Percentiles rank a stretch among this genome's conserved stretches.
Evolutionary conservation across 1,140 invertebrate species (phyloP).

Genomic region (Drosophila baimaii): DNA sequence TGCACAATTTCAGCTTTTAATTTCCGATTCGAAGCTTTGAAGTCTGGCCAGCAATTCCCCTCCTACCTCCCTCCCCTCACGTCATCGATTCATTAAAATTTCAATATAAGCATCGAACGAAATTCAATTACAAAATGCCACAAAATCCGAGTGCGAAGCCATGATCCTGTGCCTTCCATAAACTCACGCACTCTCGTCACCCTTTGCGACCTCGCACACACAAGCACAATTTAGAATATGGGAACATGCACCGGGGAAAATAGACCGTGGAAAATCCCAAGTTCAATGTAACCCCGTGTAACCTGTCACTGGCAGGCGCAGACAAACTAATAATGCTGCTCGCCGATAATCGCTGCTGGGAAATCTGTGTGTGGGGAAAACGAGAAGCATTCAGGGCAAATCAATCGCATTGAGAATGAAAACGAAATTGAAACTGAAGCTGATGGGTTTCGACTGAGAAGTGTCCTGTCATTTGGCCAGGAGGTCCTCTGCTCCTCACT

Average conservation of each 20-base stretch:
- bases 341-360: constrained; percentile 48
- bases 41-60: constrained; percentile 4
- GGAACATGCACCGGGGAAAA: constrained; percentile 21
- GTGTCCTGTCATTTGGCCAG: constrained; percentile 35
- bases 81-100: constrained; percentile 24
- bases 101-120: constrained; percentile 30
- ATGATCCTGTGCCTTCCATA: neutral
- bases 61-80: neutral
- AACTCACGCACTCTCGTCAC: constrained; percentile 24
- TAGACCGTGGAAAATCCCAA: constrained; percentile 14
- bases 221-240: constrained; percentile 31
- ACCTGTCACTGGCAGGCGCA: constrained; percentile 62
- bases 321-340: constrained; percentile 65
- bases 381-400: constrained; percentile 54
- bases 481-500: constrained; percentile 9
- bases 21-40: constrained; percentile 34
- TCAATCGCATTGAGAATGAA: constrained; percentile 67
- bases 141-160: constrained; percentile 16
- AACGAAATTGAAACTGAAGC: constrained; percentile 55
- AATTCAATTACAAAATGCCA: constrained; percentile 65
- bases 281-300: constrained; percentile 48
- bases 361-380: constrained; percentile 14
- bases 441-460: constrained; percentile 49
- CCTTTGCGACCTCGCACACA: constrained; percentile 5
- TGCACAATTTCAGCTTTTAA: constrained; percentile 14